phyloP scores from a whole-genome alignment of 2,888 invertebrate species.

The Lasius fuliginosus region DNA sequence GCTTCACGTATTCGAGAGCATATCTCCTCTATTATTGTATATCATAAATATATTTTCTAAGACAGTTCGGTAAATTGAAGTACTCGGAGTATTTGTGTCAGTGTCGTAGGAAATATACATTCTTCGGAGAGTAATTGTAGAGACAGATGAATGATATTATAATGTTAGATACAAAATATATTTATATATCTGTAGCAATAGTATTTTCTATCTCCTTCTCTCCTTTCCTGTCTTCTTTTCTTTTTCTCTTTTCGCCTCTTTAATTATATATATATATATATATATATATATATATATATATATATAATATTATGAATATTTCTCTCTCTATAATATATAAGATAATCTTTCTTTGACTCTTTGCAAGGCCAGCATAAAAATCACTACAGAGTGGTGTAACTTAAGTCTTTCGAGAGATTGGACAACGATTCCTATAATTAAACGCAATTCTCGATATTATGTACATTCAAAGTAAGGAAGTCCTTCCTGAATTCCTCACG shows the following conservation, averaged over 20 bases:
- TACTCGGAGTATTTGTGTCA: constrained; percentile 70
- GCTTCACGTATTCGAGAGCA: background rate
- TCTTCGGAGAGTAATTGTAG: constrained; percentile 76
- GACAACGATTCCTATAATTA: constrained; percentile 37
- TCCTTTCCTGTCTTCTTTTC: constrained; percentile 28
- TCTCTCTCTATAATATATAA: constrained; percentile 72
- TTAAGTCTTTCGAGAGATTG: constrained; percentile 67
- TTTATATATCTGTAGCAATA: constrained; percentile 77
- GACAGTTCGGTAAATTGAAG: background rate
- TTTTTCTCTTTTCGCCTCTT: constrained; percentile 71
- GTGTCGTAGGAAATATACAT: constrained; percentile 79
- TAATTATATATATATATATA: constrained; percentile 76
- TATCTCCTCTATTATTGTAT: background rate
- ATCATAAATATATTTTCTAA: background rate
- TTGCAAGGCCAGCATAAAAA: constrained; percentile 85
- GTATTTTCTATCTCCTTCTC: constrained; percentile 64
- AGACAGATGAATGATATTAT: constrained; percentile 77
- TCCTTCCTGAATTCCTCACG: constrained; percentile 30
- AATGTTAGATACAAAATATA: constrained; percentile 83
- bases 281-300: constrained; percentile 80
- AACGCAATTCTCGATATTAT: constrained; percentile 56
- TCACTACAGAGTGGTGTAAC: constrained; percentile 83
- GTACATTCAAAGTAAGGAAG: constrained; percentile 62
- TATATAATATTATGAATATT: constrained; percentile 75
- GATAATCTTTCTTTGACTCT: constrained; percentile 83